These are phyloP conservation scores for Actinostola sp. DNA, from an alignment of 92 coral and sea anemone genomes.

Conservation along the genomic window DNA sequence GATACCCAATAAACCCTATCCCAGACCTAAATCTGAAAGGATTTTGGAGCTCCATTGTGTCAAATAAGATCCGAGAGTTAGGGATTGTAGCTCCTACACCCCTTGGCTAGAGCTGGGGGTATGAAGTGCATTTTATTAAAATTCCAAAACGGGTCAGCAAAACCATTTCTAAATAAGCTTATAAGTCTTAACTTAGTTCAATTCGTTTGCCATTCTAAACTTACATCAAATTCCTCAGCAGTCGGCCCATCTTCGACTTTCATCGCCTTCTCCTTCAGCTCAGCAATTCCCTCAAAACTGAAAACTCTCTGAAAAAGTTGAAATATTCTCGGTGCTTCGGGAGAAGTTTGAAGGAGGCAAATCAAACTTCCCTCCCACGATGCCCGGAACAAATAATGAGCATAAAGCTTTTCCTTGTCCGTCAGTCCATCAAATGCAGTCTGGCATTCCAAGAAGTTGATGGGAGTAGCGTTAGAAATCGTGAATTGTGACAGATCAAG, in stretches of 20 bases:
- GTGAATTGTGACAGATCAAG: conserved; percentile 73
- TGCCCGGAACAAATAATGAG: conserved; percentile 83
- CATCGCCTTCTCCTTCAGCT: conserved; percentile 56
- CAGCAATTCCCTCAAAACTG: conserved; percentile 68
- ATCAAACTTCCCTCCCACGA: conserved; percentile 94
- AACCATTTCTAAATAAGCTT: too few relatives aligned
- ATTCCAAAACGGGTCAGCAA: too few relatives aligned
- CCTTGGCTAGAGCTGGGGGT: too few relatives aligned
- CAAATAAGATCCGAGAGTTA: too few relatives aligned
- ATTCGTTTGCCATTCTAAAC: too few relatives aligned
- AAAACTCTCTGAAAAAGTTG: conserved; percentile 85
- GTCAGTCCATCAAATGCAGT: conserved; percentile 88
- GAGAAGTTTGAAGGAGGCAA: conserved; percentile 92
- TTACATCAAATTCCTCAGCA: conserved; percentile 81
- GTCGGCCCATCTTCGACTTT: conserved; percentile 66
- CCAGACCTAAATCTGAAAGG: too few relatives aligned
- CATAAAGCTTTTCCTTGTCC: conserved; percentile 79
- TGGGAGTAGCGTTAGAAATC: conserved; percentile 74
- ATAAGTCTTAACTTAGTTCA: too few relatives aligned
- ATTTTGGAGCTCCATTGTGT: too few relatives aligned
- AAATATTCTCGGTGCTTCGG: conserved; percentile 94
- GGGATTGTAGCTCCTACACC: too few relatives aligned
- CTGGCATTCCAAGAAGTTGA: conserved; percentile 78
- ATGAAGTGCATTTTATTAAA: too few relatives aligned
- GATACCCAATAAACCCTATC: too few relatives aligned